A percentile compares a stretch with the other conserved stretches of the same genome.
Evolutionary conservation across 2,113 vertebrate genomes (phyloP).

Genomic region (Colossoma macropomum): DNA sequence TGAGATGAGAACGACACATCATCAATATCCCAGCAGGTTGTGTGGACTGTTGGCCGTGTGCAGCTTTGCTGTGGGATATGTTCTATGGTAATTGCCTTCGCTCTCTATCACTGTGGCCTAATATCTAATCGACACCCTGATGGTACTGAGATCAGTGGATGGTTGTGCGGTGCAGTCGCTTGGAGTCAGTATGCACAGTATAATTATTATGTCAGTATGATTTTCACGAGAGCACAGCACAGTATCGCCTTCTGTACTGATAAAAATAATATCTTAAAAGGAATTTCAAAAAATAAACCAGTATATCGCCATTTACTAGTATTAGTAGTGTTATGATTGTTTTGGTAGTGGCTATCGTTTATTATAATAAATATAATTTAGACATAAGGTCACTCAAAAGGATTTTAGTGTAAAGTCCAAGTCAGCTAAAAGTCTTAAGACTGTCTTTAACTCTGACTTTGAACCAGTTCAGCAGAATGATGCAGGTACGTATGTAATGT

Average conservation of each 20-base stretch:
- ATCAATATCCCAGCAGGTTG: constrained; percentile 91
- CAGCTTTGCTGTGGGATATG: constrained; percentile 90
- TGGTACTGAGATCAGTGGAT: constrained; percentile 4
- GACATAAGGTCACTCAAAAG: too few relatives aligned
- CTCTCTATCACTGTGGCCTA: constrained; percentile 9
- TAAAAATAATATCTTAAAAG: background rate
- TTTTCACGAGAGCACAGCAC: background rate
- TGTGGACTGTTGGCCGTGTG: constrained; percentile 88
- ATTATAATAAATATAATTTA: too few relatives aligned
- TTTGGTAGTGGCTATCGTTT: too few relatives aligned
- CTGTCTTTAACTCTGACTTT: too few relatives aligned
- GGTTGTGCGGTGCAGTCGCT: constrained; percentile 1
- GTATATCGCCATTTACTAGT: too few relatives aligned
- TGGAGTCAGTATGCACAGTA: background rate
- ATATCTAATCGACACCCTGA: constrained; percentile 22
- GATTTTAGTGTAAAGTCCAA: too few relatives aligned
- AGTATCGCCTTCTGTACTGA: background rate
- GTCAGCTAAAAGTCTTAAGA: too few relatives aligned
- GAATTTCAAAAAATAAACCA: too few relatives aligned
- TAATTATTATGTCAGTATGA: background rate
- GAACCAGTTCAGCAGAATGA: too few relatives aligned
- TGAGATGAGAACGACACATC: constrained; percentile 96
- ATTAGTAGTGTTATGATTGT: too few relatives aligned
- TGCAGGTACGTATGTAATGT: too few relatives aligned
- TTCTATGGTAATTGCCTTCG: constrained; percentile 86